These are phyloP conservation scores for Lerema accius DNA, from an alignment of 1,140 invertebrate species.

Conservation along the genomic window DNA sequence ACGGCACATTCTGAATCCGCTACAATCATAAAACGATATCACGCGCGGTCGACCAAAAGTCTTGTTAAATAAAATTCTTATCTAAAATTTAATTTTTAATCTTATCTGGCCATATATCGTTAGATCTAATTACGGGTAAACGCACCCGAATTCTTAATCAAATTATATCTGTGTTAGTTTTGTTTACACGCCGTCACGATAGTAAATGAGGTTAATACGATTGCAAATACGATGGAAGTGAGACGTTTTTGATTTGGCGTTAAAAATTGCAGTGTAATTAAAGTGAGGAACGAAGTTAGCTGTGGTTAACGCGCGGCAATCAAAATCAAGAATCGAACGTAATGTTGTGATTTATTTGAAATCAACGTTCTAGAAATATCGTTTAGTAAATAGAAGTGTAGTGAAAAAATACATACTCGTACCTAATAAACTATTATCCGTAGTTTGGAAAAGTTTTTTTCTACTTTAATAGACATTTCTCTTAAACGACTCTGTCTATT, in stretches of 20 bases:
- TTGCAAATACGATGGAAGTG: conserved; percentile 15
- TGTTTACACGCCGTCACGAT: conserved; percentile 53
- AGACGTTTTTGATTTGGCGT: conserved; percentile 1
- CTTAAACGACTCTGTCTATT: too few species aligned
- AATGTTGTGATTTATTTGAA: too few species aligned
- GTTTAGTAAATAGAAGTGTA: too few species aligned
- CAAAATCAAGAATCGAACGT: too few species aligned
- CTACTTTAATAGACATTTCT: too few species aligned
- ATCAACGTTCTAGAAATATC: too few species aligned
- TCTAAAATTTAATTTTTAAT: conserved; percentile 42
- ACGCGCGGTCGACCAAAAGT: neutral
- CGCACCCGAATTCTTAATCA: conserved; percentile 56
- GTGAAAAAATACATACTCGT: too few species aligned
- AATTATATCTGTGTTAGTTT: conserved; percentile 36
- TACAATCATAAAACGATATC: neutral
- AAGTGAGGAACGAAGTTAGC: too few species aligned
- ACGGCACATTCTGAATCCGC: too few species aligned
- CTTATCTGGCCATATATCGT: conserved; percentile 50
- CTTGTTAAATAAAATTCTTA: conserved; percentile 20
- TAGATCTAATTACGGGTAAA: conserved; percentile 56
- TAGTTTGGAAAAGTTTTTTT: too few species aligned
- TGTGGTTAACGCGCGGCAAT: too few species aligned
- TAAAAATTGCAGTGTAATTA: neutral
- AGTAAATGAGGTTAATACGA: conserved; percentile 53
- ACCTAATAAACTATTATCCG: too few species aligned